A percentile compares a stretch with the other conserved stretches of the same genome.
These are phyloP conservation scores for Orchesella cincta DNA, from an alignment of 1,140 invertebrate genomes.

Conservation along the genomic window DNA sequence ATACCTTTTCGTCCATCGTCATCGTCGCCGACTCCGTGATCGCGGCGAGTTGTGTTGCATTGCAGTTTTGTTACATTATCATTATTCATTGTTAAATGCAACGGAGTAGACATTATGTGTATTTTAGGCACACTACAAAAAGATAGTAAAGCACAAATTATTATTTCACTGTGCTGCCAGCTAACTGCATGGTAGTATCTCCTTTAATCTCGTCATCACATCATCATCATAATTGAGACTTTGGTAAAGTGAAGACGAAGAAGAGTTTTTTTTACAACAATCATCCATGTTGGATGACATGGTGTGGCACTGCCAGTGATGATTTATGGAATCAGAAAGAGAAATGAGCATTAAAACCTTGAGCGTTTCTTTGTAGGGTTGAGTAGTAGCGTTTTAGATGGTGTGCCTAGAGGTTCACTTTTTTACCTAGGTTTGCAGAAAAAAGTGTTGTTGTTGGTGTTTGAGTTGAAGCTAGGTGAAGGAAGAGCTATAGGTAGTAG, in stretches of 20 bases:
- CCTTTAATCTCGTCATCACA: not conserved
- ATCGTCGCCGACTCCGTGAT: too few species aligned
- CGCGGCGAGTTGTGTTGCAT: not conserved
- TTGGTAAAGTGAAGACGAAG: not conserved
- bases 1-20: slow-evolving; percentile 8
- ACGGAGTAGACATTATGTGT: not conserved
- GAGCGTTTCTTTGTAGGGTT: not conserved
- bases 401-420: not conserved
- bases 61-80: not conserved
- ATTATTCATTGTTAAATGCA: not conserved
- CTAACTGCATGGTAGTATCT: too few species aligned
- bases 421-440: not conserved
- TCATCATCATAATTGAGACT: not conserved
- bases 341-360: slow-evolving; percentile 16
- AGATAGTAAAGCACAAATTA: not conserved
- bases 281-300: not conserved
- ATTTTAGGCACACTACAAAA: not conserved
- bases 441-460: not conserved
- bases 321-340: slow-evolving; percentile 12
- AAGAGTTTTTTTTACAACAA: not conserved
- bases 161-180: not conserved
- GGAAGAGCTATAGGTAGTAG: too few species aligned
- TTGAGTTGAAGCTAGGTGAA: too few species aligned
- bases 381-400: not conserved
- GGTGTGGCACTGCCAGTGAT: not conserved